These are phyloP conservation scores for Dicentrarchus labrax DNA, from an alignment of 2,113 vertebrate genomes.

Conservation along the genomic window DNA sequence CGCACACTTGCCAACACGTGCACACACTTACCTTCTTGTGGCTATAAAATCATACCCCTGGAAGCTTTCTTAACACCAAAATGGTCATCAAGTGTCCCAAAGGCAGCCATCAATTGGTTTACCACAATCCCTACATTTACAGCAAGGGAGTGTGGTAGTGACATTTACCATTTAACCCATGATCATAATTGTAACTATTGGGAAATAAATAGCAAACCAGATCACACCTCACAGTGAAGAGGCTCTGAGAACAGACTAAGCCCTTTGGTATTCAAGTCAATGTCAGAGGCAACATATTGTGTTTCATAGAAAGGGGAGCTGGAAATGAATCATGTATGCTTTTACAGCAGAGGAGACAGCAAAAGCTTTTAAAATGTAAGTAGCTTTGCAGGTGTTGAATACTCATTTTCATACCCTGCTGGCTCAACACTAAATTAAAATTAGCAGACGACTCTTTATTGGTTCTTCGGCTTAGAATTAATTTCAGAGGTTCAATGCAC, in stretches of 20 bases:
- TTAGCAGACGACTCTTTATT: background rate
- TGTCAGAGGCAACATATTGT: background rate
- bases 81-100: background rate
- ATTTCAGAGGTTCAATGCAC: background rate
- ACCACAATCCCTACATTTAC: slow-evolving; percentile 21
- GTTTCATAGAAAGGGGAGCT: slow-evolving; percentile 4
- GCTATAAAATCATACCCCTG: slow-evolving; percentile 12
- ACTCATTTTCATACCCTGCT: background rate
- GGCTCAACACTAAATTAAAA: slow-evolving; percentile 18
- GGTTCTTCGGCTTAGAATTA: background rate
- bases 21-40: slow-evolving; percentile 22
- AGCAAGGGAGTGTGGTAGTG: background rate
- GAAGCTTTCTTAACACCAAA: slow-evolving; percentile 9
- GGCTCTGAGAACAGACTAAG: background rate
- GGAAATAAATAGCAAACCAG: background rate
- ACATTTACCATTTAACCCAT: slow-evolving; percentile 18
- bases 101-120: slow-evolving; percentile 9
- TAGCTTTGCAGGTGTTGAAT: background rate
- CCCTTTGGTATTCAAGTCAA: background rate
- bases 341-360: slow-evolving; percentile 1
- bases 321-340: background rate
- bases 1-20: slow-evolving; percentile 5
- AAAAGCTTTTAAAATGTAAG: slow-evolving; percentile 13
- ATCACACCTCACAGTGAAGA: slow-evolving; percentile 17
- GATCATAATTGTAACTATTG: slow-evolving; percentile 15